Conservation (phyloP, 92 coral and sea anemone genomes). For the Actinostola sp. region DNA sequence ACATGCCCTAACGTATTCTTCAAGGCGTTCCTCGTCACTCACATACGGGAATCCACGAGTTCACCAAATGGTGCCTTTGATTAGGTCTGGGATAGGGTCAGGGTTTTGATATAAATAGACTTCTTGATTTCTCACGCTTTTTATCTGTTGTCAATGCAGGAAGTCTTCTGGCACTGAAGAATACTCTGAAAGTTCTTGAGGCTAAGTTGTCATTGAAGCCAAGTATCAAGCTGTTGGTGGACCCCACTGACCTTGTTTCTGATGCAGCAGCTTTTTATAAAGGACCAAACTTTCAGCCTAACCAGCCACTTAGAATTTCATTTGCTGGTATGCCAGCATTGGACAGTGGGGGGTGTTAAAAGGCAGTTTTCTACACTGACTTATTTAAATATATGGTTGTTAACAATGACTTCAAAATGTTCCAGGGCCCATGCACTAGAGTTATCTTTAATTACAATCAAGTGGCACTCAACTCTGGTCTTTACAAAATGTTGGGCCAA, state of each 20-base stretch:
- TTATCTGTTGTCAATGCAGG: too few relatives aligned
- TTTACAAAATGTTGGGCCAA: conserved; percentile 52
- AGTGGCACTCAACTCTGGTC: conserved; percentile 4
- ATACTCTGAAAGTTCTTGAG: conserved; percentile 1
- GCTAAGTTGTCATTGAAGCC: conserved; percentile 21
- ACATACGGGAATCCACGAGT: too few relatives aligned
- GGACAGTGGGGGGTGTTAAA: conserved; percentile 67
- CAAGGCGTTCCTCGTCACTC: too few relatives aligned
- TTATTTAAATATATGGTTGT: conserved; percentile 37
- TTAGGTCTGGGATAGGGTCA: too few relatives aligned
- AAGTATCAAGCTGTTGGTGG: conserved; percentile 29
- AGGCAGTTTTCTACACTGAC: conserved; percentile 69
- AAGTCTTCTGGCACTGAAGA: too few relatives aligned
- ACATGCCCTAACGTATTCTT: too few relatives aligned
- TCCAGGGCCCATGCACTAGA: conserved; percentile 46
- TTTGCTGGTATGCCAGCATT: conserved; percentile 67
- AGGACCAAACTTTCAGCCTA: conserved; percentile 35
- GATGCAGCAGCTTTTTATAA: conserved; percentile 49
- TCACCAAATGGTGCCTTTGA: too few relatives aligned
- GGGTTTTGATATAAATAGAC: too few relatives aligned
- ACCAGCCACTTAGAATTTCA: conserved; percentile 47
- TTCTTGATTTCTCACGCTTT: too few relatives aligned
- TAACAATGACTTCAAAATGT: conserved; percentile 16
- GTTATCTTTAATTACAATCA: conserved; percentile 42
- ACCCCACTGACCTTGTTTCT: conserved; percentile 36